Percentiles rank a stretch among this genome's conserved stretches.
Evolutionary conservation across 2,797 vertebrate genomes (phyloP).

Genomic region (Hydrophis major): DNA sequence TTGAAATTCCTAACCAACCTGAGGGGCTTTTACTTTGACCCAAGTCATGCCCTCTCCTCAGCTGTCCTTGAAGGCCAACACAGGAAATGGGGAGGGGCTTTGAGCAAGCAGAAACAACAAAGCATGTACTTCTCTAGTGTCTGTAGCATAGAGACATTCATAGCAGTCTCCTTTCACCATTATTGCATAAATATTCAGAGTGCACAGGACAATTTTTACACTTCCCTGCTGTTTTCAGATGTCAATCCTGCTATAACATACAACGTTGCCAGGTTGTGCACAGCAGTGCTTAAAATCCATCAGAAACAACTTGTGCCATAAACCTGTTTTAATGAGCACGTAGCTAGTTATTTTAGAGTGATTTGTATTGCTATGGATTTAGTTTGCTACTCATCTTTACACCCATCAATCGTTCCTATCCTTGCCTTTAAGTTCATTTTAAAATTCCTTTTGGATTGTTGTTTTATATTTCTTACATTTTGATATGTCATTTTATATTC

Average conservation of each 20-base stretch:
- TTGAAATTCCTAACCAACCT: background rate
- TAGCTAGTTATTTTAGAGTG: background rate
- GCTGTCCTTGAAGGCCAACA: background rate
- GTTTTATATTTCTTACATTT: background rate
- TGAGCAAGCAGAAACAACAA: background rate
- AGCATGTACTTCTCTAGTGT: background rate
- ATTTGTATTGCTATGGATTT: background rate
- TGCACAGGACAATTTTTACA: background rate
- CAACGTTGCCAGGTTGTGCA: background rate
- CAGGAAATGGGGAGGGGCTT: background rate
- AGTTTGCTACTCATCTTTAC: background rate
- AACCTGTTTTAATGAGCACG: background rate
- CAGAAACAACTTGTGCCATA: background rate
- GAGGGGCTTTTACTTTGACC: background rate
- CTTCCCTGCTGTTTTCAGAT: background rate
- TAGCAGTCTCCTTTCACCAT: background rate
- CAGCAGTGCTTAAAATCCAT: background rate
- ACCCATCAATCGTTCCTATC: background rate
- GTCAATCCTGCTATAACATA: background rate
- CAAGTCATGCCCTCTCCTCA: background rate
- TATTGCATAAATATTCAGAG: background rate
- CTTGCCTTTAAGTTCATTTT: background rate
- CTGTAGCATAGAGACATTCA: background rate
- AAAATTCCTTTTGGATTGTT: background rate
- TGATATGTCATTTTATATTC: background rate